Base-by-base conservation (phyloP, 2,797 vertebrate genomes). In the Anabas testudineus region DNA sequence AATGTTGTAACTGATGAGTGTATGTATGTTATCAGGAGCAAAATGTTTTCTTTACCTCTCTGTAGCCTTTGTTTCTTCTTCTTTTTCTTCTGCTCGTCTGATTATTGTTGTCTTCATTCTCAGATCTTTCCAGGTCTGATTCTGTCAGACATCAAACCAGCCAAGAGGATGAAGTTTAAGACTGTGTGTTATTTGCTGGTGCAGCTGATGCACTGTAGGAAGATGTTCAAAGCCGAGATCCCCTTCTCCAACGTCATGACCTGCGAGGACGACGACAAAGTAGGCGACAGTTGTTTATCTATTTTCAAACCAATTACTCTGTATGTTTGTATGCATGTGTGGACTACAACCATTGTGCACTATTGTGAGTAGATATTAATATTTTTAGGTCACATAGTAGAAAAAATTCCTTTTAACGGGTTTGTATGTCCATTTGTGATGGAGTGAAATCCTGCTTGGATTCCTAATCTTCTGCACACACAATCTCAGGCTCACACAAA, bases 201-300 rank as follows among this genome's bases (percentile, higher is more conserved):
- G 64, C 97, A 98, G 84, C 96, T 98, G 24, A 98, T 98, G 97
- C 97, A 99, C 85, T 99, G 97, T 68, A 93, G 97, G 66, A 98
- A 97, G 90, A 98, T 98, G 97, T 98, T 99, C 90, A 98, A 97
- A 91, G 97, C 97, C 0, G 97, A 98, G 90, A 99, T 99, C 79
- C 97, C 97, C 24, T 99, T 99, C 90, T 99, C 97, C 87, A 99
- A 97, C 0, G 97, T 97, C 88, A 97, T 99, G 97, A 98, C 95
- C 0, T 99, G 97, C 0, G 97, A 98, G 82, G 97, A 99, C 12
- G 97, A 97, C 0, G 97, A 99, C 91, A 99, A 99, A 96, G 97
- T 99, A 39, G 4, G 75, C 32, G 28, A 47, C 10, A 4, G 16
- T 1, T 24, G 14, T 26, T 36, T 45, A 0, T 18, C 12, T 19